A percentile compares a stretch with the other conserved stretches of the same genome.
Conservation (phyloP, 2,797 vertebrate species). For the Gallinago stenura region DNA sequence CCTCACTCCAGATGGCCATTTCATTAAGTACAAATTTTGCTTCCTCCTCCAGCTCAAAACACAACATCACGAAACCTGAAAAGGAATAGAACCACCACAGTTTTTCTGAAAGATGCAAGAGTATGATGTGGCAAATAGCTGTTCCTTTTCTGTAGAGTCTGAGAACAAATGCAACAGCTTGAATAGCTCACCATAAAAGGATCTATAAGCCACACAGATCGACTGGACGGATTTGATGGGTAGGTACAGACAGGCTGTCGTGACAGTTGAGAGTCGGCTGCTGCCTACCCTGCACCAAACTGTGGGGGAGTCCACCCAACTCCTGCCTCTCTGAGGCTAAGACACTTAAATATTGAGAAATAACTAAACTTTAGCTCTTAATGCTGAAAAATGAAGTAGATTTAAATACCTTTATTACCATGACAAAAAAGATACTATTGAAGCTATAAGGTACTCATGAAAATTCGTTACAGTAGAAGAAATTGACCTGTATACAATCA, state of each 20-base stretch:
- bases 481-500: not conserved
- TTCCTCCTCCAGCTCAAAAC: not conserved
- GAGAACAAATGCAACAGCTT: not conserved
- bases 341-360: not conserved
- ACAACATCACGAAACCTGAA: not conserved
- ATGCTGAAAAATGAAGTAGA: not conserved
- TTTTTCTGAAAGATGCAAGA: not conserved
- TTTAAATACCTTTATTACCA: not conserved
- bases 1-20: not conserved
- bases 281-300: not conserved
- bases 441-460: not conserved
- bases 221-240: not conserved
- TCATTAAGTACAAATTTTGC: not conserved
- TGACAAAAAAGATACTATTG: not conserved
- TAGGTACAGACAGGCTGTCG: not conserved
- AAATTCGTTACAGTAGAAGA: not conserved
- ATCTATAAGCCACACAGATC: not conserved
- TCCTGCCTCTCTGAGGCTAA: not conserved
- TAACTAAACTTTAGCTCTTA: not conserved
- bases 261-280: not conserved
- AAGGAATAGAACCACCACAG: not conserved
- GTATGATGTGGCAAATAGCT: not conserved
- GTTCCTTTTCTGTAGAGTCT: not conserved
- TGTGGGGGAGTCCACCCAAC: not conserved
- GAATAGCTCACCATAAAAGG: not conserved